Conservation (phyloP, 2,888 invertebrate species). For the Beris morrisii region DNA sequence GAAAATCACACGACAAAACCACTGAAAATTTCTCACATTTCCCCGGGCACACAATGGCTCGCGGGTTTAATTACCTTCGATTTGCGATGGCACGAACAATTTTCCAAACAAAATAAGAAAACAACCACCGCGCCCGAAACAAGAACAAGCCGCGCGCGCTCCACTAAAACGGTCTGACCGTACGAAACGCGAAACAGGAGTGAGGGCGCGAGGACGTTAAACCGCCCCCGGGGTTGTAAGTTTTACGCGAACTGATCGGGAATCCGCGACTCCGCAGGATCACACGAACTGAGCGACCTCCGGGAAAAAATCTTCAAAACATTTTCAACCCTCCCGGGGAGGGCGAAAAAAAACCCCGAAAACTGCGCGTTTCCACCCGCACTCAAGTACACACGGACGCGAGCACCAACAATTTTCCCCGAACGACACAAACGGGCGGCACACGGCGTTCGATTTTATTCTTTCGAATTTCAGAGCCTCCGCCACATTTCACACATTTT, state of each 20-base stretch:
- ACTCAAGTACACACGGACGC: too few relatives aligned
- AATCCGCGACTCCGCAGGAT: conserved; percentile 10
- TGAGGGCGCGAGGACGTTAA: too few relatives aligned
- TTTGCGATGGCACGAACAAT: too few relatives aligned
- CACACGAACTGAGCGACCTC: not conserved
- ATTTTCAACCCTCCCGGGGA: not conserved
- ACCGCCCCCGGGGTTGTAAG: too few relatives aligned
- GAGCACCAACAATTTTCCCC: not conserved
- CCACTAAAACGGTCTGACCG: not conserved
- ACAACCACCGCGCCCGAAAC: not conserved
- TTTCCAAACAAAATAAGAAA: too few relatives aligned
- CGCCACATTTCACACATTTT: conserved; percentile 13
- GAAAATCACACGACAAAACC: too few relatives aligned
- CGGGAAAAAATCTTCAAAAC: conserved; percentile 14
- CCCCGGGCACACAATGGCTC: too few relatives aligned
- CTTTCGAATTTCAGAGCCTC: not conserved
- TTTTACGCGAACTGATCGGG: not conserved
- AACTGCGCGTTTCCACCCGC: not conserved
- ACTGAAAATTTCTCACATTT: too few relatives aligned
- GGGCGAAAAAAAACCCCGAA: not conserved
- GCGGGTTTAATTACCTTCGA: too few relatives aligned
- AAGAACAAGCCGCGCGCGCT: conserved; percentile 5
- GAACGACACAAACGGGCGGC: not conserved
- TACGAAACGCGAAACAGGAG: not conserved
- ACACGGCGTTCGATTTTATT: not conserved